Percentiles rank a stretch among this genome's conserved stretches.
Evolutionary conservation across 2,888 invertebrate genomes (phyloP).

Genomic region (Drosophila neutralis): DNA sequence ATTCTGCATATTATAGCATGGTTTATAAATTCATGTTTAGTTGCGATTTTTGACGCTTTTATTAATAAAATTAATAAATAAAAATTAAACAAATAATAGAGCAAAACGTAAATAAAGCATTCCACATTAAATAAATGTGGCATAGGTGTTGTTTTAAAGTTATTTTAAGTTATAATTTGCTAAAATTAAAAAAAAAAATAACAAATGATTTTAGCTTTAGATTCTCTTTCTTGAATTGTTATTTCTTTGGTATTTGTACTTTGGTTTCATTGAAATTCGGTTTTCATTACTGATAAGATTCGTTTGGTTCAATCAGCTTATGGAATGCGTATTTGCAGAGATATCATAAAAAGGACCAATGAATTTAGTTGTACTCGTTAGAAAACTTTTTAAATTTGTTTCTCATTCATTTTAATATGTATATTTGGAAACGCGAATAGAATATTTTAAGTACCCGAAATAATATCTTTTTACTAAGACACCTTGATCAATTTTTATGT

Average conservation of each 20-base stretch:
- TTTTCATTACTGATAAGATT: slow-evolving; percentile 15
- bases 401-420: background rate
- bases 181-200: slow-evolving; percentile 46
- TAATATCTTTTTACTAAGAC: background rate
- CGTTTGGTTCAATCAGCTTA: slow-evolving; percentile 6
- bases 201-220: slow-evolving; percentile 43
- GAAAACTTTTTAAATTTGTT: background rate
- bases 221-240: slow-evolving; percentile 31
- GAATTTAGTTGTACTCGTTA: slow-evolving; percentile 7
- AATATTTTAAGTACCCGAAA: background rate
- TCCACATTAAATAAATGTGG: slow-evolving; percentile 49
- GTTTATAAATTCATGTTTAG: slow-evolving; percentile 32
- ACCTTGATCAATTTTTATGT: slow-evolving; percentile 9
- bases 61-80: slow-evolving; percentile 59
- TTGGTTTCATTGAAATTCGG: slow-evolving; percentile 36
- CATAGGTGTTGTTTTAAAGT: slow-evolving; percentile 34
- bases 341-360: slow-evolving; percentile 30
- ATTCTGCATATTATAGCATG: slow-evolving; percentile 47
- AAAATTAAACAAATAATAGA: slow-evolving; percentile 71
- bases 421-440: background rate
- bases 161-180: slow-evolving; percentile 33
- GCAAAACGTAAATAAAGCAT: slow-evolving; percentile 65
- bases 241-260: slow-evolving; percentile 35
- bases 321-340: slow-evolving; percentile 16
- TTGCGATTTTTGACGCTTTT: slow-evolving; percentile 46